Conservation (phyloP, 1,140 invertebrate genomes). For the Nilaparvata lugens region DNA sequence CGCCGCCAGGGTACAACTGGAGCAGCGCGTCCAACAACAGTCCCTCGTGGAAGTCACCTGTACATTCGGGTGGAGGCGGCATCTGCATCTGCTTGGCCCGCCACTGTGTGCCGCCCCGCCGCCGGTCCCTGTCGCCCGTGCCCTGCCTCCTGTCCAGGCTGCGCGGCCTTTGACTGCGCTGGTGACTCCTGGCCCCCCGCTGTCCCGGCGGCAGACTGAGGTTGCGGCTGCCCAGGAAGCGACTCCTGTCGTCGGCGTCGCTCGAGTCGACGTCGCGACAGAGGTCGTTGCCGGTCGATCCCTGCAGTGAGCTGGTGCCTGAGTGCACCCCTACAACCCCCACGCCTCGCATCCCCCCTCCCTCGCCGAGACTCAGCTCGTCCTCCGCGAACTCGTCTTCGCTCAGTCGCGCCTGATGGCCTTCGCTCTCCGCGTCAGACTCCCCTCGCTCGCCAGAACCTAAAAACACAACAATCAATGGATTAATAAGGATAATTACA, state of each 20-base stretch:
- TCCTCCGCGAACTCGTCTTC: conserved; percentile 62
- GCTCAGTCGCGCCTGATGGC: conserved; percentile 42
- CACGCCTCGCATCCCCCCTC: not conserved
- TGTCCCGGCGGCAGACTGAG: conserved; percentile 24
- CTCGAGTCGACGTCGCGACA: conserved; percentile 27
- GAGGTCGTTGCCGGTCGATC: conserved; percentile 24
- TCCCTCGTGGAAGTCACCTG: conserved; percentile 53
- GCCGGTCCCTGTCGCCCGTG: no score
- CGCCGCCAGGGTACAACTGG: conserved; percentile 46
- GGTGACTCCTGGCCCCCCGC: conserved; percentile 3
- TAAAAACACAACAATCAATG: conserved; percentile 2
- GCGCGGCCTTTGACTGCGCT: conserved; percentile 40
- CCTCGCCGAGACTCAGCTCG: conserved; percentile 45
- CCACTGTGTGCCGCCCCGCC: conserved; percentile 35
- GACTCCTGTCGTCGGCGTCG: conserved; percentile 27
- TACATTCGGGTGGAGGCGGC: conserved; percentile 16
- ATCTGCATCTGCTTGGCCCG: conserved; percentile 16
- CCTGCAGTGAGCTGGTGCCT: conserved; percentile 22
- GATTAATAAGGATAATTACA: not conserved
- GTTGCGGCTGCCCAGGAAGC: conserved; percentile 19
- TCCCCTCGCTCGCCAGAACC: conserved; percentile 33
- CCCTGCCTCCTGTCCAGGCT: conserved; percentile 46
- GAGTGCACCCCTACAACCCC: conserved; percentile 6
- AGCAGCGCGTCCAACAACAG: conserved; percentile 53
- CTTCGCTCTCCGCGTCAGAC: conserved; percentile 48